Evolutionary conservation across 2,113 vertebrate genomes (phyloP), one percentile per base, ranked within the genome.

Genomic region (Percina caprodes): DNA sequence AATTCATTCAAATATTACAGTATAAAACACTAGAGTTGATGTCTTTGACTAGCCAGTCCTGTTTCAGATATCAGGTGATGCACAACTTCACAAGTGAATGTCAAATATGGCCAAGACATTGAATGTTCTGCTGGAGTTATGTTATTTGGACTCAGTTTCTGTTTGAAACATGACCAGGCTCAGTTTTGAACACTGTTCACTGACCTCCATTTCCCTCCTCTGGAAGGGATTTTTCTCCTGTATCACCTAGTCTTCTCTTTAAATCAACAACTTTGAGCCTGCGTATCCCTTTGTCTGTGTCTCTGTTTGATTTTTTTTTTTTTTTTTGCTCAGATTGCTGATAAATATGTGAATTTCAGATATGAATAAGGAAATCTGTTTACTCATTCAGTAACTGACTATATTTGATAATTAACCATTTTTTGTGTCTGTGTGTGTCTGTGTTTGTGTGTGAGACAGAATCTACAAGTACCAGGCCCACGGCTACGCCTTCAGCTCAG

Each of bases 391-490:
- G 30, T 48, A n/a, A 0, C 24, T 78, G 23, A 49, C 26, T 51
- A 6, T 33, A 55, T 82, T 23, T 65, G 15, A n/a, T 19, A 5
- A 48, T 18, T 35, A 24, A 24, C 11, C 5, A 48, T 62, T 24
- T 9, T 39, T 9, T 10, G 33, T 35, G 35, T 35, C 6, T 42
- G 39, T 60, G 19, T n/a, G 39, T 49, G 10, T 33, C 8, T 48
- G 18, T 18, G 35, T n/a, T 66, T 49, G 10, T 33, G 13, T 48
- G 24, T 21, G 42, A n/a, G 63, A 18, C 77, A 99, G 98, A 91
- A 96, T 99, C 87, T 99, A 99, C 89, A 99, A 99, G 94, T 99
- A 99, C 93, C 98, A 99, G 93, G 97, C 96, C 0, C 97, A 99
- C 0, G 98, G 98, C 62, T 98, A 98, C 0, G 97, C 98, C 51